Evolutionary conservation across 2,888 invertebrate genomes (phyloP).

Genomic region (Exephanes ischioxanthus): DNA sequence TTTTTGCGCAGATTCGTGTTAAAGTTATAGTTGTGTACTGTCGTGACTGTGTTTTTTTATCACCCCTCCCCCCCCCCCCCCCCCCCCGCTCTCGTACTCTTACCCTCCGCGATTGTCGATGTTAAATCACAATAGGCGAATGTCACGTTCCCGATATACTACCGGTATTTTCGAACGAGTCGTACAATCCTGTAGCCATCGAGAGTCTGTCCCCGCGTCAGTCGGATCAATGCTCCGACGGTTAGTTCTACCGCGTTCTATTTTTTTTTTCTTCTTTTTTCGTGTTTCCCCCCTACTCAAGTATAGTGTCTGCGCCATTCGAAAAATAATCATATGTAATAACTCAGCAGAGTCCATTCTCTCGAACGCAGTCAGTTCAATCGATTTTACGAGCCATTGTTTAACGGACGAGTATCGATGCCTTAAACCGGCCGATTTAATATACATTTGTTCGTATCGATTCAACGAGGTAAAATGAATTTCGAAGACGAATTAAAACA

Average conservation of each 20-base stretch:
- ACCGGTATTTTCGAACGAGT: conserved; percentile 40
- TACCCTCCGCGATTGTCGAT: conserved; percentile 37
- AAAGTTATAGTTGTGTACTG: conserved; percentile 29
- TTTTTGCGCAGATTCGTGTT: conserved; percentile 36
- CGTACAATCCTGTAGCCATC: conserved; percentile 18
- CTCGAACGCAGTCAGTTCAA: neutral
- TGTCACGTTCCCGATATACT: conserved; percentile 48
- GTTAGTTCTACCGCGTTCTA: conserved; percentile 3
- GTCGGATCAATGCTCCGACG: conserved; percentile 38
- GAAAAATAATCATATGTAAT: neutral
- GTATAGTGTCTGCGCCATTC: neutral
- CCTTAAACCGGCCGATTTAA: neutral
- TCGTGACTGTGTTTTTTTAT: conserved; percentile 28
- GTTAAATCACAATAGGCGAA: conserved; percentile 59
- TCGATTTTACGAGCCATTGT: neutral
- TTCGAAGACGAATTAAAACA: neutral
- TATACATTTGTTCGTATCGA: neutral
- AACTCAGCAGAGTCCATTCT: neutral
- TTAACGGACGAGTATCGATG: neutral
- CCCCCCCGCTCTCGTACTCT: neutral
- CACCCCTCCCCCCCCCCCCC: neutral
- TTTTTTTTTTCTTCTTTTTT: neutral
- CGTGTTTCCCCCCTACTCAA: neutral
- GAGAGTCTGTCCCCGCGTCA: conserved; percentile 9
- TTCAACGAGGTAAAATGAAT: neutral